phyloP scores from a whole-genome alignment of 2,888 invertebrate species.

The Microctonus brassicae region DNA sequence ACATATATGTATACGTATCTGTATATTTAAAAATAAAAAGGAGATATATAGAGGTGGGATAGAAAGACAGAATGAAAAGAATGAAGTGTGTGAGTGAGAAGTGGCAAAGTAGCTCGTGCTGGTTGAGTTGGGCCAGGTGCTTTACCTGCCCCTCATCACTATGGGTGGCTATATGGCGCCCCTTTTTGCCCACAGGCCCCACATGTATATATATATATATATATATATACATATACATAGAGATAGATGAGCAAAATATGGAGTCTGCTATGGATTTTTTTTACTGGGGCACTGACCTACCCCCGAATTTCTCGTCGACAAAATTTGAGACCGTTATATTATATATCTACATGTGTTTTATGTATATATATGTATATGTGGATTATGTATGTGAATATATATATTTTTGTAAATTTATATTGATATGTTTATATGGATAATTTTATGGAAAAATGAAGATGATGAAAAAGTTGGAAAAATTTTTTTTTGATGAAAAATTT shows the following conservation, averaged over 20 bases:
- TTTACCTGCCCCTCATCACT: slow-evolving; percentile 64
- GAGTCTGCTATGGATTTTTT: slow-evolving; percentile 27
- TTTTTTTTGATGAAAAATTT: too few relatives aligned
- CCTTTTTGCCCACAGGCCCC: slow-evolving; percentile 44
- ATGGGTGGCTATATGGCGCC: slow-evolving; percentile 59
- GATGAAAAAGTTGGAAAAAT: too few relatives aligned
- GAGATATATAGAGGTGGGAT: neutral
- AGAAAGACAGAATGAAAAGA: neutral
- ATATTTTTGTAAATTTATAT: too few relatives aligned
- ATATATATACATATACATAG: neutral
- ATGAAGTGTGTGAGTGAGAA: slow-evolving; percentile 27
- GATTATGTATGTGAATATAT: too few relatives aligned
- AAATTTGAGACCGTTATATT: slow-evolving; percentile 58
- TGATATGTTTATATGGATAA: too few relatives aligned
- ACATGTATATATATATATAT: slow-evolving; percentile 8
- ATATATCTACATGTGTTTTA: too few relatives aligned
- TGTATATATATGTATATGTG: neutral
- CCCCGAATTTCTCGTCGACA: slow-evolving; percentile 48
- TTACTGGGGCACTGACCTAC: slow-evolving; percentile 67
- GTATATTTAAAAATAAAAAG: neutral
- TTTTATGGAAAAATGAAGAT: too few relatives aligned
- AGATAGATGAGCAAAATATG: slow-evolving; percentile 26
- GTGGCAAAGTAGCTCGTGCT: slow-evolving; percentile 59
- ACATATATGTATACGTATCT: too few relatives aligned
- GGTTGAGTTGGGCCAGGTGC: slow-evolving; percentile 61